Evolutionary conservation across 2,113 vertebrate genomes (phyloP).

Genomic region (Rhizomys pruinosus): DNA sequence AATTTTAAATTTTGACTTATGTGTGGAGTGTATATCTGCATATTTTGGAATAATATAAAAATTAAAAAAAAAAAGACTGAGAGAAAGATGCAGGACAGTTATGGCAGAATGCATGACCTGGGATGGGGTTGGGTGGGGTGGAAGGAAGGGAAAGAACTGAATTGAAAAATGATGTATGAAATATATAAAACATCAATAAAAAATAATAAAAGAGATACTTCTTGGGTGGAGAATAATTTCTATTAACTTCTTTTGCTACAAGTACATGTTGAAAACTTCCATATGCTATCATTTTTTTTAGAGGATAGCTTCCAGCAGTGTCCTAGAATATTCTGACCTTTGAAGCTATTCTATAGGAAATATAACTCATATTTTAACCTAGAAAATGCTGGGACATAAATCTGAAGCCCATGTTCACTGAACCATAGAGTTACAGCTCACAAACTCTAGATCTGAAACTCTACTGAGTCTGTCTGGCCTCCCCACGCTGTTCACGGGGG

Average conservation of each 20-base stretch:
- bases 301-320: neutral
- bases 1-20: no score
- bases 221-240: neutral
- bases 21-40: no score
- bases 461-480: neutral
- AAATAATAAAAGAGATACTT: neutral
- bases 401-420: neutral
- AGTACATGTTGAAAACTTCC: neutral
- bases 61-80: no score
- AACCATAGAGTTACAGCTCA: neutral
- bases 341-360: slow-evolving; percentile 9
- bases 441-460: neutral
- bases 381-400: slow-evolving; percentile 31
- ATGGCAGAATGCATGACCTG: no score
- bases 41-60: no score
- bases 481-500: neutral
- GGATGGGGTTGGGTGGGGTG: no score
- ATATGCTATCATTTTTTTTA: neutral
- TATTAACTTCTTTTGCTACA: neutral
- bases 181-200: no score
- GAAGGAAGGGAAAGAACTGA: no score
- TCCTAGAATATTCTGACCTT: neutral
- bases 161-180: no score
- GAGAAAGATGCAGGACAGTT: no score
- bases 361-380: slow-evolving; percentile 7